Percentiles rank a stretch among this genome's conserved stretches.
These are phyloP conservation scores for Omphaloscelis lunosa DNA, from an alignment of 2,888 invertebrate genomes.

Conservation along the genomic window DNA sequence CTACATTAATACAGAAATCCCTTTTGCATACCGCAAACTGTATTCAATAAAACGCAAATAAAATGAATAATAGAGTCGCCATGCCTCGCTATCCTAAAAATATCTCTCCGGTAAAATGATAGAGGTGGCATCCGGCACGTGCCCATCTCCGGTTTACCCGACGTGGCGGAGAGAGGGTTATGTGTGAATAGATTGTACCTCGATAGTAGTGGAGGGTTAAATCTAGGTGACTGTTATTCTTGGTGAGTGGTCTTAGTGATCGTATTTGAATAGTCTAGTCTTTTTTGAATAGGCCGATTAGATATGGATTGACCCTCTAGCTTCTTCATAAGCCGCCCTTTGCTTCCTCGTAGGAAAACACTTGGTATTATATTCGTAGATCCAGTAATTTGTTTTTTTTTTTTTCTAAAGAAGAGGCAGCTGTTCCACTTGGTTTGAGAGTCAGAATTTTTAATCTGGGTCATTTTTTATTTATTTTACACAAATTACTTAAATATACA, in stretches of 20 bases:
- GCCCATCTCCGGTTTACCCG: conserved; percentile 59
- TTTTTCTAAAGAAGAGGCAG: background rate
- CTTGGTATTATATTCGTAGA: background rate
- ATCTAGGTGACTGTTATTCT: conserved; percentile 11
- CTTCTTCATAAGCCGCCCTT: background rate
- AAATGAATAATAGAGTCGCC: conserved; percentile 50
- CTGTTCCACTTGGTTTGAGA: background rate
- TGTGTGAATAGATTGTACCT: conserved; percentile 25
- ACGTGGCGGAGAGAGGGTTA: conserved; percentile 49
- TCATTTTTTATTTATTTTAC: too few species aligned
- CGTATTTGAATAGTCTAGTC: background rate
- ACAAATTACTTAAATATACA: too few species aligned
- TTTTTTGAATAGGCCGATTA: background rate
- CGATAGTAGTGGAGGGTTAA: conserved; percentile 23
- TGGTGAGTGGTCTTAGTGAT: background rate
- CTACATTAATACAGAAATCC: conserved; percentile 1
- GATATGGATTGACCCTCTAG: too few species aligned
- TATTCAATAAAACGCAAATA: conserved; percentile 56
- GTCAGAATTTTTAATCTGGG: background rate
- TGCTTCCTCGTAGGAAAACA: background rate
- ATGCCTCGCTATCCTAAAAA: conserved; percentile 37
- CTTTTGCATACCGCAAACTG: conserved; percentile 17
- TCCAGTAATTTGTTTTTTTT: background rate
- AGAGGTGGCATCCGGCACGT: conserved; percentile 54
- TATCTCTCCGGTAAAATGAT: conserved; percentile 55